Evolutionary conservation across 2,888 invertebrate species (phyloP).

Genomic region (Gryllus longicercus): DNA sequence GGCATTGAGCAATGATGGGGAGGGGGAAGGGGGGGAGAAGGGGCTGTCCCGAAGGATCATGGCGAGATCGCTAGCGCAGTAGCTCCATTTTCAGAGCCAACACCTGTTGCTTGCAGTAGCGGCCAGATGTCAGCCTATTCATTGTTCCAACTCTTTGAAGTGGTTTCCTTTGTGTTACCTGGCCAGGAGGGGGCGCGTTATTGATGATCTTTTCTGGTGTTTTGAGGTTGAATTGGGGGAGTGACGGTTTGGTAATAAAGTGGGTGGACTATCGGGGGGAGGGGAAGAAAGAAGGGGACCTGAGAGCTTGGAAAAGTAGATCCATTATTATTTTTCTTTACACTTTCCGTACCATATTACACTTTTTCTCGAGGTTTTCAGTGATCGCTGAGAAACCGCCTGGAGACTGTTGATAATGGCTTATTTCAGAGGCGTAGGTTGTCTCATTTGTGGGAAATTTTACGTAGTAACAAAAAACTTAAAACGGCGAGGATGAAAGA

Average conservation of each 20-base stretch:
- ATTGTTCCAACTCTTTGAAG: slow-evolving; percentile 17
- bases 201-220: slow-evolving; percentile 17
- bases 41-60: not conserved
- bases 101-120: not conserved
- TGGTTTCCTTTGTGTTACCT: slow-evolving; percentile 1
- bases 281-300: not conserved
- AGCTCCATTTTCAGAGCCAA: not conserved
- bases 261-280: not conserved
- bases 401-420: too few species aligned
- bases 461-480: too few species aligned
- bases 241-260: not conserved
- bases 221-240: not conserved
- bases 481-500: too few species aligned
- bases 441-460: too few species aligned
- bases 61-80: not conserved
- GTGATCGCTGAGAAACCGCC: too few species aligned
- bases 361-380: not conserved
- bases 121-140: slow-evolving; percentile 2
- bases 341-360: not conserved
- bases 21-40: not conserved
- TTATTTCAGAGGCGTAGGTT: too few species aligned
- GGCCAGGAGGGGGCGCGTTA: not conserved
- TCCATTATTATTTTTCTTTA: not conserved
- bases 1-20: not conserved
- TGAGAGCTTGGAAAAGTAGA: not conserved